Evolutionary conservation across 1,140 invertebrate species (phyloP).

Genomic region (Antheraea pernyi): DNA sequence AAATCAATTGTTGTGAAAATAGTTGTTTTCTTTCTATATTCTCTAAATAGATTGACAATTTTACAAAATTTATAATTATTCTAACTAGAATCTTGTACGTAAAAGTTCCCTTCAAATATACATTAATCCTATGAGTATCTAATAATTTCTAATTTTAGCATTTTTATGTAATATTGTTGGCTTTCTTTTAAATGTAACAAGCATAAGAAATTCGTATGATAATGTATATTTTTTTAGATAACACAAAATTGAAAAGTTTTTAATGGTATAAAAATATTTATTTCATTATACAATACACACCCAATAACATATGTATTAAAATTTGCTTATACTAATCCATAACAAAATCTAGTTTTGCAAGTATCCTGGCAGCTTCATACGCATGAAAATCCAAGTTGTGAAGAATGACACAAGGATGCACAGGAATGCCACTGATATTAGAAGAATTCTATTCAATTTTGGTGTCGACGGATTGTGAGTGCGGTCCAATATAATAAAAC

Average conservation of each 20-base stretch:
- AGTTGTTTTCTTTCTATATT: not conserved
- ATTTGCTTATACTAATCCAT: slow-evolving; percentile 34
- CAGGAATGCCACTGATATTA: slow-evolving; percentile 95
- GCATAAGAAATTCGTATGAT: too few species aligned
- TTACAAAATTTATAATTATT: not conserved
- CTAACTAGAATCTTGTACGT: not conserved
- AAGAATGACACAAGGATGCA: slow-evolving; percentile 97
- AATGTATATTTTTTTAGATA: too few species aligned
- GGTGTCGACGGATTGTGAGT: slow-evolving; percentile 95
- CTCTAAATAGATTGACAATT: not conserved
- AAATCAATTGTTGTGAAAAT: not conserved
- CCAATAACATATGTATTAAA: slow-evolving; percentile 58
- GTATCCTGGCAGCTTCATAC: slow-evolving; percentile 96
- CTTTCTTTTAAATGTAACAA: too few species aligned
- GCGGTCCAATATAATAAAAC: slow-evolving; percentile 97
- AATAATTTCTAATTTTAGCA: too few species aligned
- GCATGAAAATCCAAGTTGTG: slow-evolving; percentile 99
- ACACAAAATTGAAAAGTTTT: not conserved
- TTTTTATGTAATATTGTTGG: too few species aligned
- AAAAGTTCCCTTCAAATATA: too few species aligned
- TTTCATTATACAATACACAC: not conserved
- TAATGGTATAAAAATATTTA: slow-evolving; percentile 13
- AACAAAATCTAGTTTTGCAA: slow-evolving; percentile 76
- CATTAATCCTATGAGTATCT: too few species aligned
- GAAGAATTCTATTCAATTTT: slow-evolving; percentile 94